Conservation (phyloP, 1,140 invertebrate genomes). For the Atta colombica region DNA sequence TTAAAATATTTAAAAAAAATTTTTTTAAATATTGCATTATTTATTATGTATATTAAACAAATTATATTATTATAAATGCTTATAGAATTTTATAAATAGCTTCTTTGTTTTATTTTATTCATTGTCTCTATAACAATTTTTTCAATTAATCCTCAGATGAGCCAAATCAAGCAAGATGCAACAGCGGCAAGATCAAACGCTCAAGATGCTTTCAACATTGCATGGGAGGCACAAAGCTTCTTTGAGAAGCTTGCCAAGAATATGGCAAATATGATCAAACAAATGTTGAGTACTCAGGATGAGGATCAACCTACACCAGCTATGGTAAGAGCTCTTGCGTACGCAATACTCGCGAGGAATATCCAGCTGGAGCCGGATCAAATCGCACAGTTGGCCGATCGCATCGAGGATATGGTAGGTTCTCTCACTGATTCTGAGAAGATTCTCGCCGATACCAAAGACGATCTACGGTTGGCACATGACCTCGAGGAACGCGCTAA, state of each 20-base stretch:
- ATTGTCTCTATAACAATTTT: not conserved
- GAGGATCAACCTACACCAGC: slow-evolving; percentile 92
- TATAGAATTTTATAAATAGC: slow-evolving; percentile 1
- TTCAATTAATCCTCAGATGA: slow-evolving; percentile 84
- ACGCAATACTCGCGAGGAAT: slow-evolving; percentile 90
- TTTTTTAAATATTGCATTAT: slow-evolving; percentile 18
- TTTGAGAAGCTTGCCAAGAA: slow-evolving; percentile 87
- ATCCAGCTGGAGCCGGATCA: slow-evolving; percentile 94
- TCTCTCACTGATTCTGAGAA: slow-evolving; percentile 95
- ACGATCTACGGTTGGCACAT: slow-evolving; percentile 92
- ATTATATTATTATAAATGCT: slow-evolving; percentile 11
- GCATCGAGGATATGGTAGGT: slow-evolving; percentile 95
- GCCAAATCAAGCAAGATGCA: slow-evolving; percentile 88
- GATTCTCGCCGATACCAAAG: slow-evolving; percentile 94
- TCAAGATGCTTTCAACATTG: slow-evolving; percentile 88
- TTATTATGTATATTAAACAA: not conserved
- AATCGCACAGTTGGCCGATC: slow-evolving; percentile 93
- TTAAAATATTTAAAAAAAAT: not conserved
- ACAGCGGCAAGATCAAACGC: slow-evolving; percentile 88
- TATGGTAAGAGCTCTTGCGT: slow-evolving; percentile 93
- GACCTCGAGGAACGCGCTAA: slow-evolving; percentile 92
- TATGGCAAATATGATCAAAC: slow-evolving; percentile 88
- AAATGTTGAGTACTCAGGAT: slow-evolving; percentile 92
- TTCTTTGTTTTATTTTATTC: not conserved
- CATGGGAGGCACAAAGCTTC: slow-evolving; percentile 87